Base-by-base conservation (phyloP, 2,888 invertebrate species). In the Sinohyriopsis cumingii region DNA sequence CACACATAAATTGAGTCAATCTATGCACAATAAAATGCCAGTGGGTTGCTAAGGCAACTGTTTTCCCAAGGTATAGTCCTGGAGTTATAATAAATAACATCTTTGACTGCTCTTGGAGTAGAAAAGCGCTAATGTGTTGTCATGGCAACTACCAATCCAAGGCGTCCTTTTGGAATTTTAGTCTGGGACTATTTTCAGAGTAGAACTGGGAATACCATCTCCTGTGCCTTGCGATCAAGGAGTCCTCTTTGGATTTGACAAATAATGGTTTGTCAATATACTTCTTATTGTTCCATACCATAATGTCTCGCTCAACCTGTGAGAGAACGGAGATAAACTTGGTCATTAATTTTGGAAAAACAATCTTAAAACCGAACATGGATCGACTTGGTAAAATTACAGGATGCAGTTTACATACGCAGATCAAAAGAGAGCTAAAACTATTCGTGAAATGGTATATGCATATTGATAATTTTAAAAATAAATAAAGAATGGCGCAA, bases 151-250 rank as follows among this genome's bases (percentile, higher is more conserved):
- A 83, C 82, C 82, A 84, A 15, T 83, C 82, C 45, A 83, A 9
- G 15, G 73, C 65, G 0, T 84, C 79, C 65, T 78, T 81, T 55
- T 78, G 78, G 70, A 84, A 83, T 25, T 67, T 76, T 45, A 82
- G 69, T n/a, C 70, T 59, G 6, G 81, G 92, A 84, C 95, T 95
- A 71, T 94, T 92, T 56, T 93, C 92, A 0, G 94, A 93, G 87
- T 96, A 97, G 89, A 96, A 97, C 87, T 97, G 96, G 0, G 93
- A 92, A 88, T 93, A 97, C 96, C 96, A 97, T 22, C 91, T 90
- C 0, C 96, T 91, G 88, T 94, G 95, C 0, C 92, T 91, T 22
- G 93, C 92, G 1, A 97, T 93, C 0, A 93, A 91, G 6, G 92
- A 92, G 87, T 97, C 97, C 68, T 95, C 94, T 75, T 81, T 82